Percentiles rank a stretch among this genome's conserved stretches.
Evolutionary conservation across 2,888 invertebrate genomes (phyloP).

Genomic region (Quadroppia sp.): DNA sequence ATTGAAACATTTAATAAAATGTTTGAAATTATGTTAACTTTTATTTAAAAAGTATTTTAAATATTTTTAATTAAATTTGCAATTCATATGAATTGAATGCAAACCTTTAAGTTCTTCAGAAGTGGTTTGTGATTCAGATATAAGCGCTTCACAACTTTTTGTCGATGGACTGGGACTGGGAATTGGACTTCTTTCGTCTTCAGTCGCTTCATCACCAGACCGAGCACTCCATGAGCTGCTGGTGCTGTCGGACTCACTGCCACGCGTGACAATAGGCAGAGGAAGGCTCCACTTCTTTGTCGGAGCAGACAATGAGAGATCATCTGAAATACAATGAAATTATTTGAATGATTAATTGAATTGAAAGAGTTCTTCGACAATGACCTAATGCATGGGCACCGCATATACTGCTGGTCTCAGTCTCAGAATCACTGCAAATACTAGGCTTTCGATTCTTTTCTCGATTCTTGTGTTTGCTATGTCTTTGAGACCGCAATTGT

Average conservation of each 20-base stretch:
- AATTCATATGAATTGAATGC: not conserved
- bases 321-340: not conserved
- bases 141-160: conserved; percentile 30
- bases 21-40: too few species aligned
- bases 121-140: not conserved
- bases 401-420: conserved; percentile 37
- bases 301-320: conserved; percentile 15
- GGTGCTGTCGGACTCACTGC: conserved; percentile 41
- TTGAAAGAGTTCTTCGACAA: not conserved
- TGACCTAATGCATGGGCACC: conserved; percentile 24
- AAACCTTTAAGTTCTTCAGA: conserved; percentile 11
- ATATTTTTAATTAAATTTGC: not conserved
- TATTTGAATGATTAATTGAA: too few species aligned
- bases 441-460: conserved; percentile 28
- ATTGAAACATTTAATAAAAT: not conserved
- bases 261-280: conserved; percentile 36
- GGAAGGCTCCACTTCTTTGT: conserved; percentile 41
- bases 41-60: too few species aligned
- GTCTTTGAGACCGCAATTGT: not conserved
- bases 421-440: conserved; percentile 40
- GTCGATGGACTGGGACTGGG: conserved; percentile 41
- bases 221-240: conserved; percentile 39
- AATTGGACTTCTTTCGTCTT: conserved; percentile 42
- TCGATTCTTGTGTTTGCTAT: not conserved
- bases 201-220: conserved; percentile 40